These are phyloP conservation scores for Eleutherodactylus coqui DNA, from an alignment of 2,797 vertebrate species.

Conservation along the genomic window DNA sequence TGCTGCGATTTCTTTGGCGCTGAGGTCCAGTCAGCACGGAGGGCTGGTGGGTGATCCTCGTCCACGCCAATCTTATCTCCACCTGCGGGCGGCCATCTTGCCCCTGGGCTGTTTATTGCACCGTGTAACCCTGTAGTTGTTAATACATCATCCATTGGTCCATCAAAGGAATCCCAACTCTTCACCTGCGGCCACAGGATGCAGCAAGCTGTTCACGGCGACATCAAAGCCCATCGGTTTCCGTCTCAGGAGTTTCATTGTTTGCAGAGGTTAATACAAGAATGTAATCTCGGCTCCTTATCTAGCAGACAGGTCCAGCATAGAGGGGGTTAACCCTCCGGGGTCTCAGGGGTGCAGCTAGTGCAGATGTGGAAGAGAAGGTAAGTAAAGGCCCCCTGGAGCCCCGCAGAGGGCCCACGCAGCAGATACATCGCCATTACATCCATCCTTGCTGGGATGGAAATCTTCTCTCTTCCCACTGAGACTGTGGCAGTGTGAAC, in stretches of 20 bases:
- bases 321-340: neutral
- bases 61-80: neutral
- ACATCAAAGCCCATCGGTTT: constrained; percentile 74
- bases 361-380: too few species aligned
- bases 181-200: constrained; percentile 75
- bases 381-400: too few species aligned
- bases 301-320: too few species aligned
- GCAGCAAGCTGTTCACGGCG: constrained; percentile 73
- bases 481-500: too few species aligned
- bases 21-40: neutral
- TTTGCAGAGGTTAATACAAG: constrained; percentile 26
- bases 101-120: neutral
- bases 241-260: constrained; percentile 53
- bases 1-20: neutral
- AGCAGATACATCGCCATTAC: too few species aligned
- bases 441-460: too few species aligned
- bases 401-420: too few species aligned
- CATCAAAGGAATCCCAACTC: constrained; percentile 66
- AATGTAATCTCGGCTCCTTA: neutral
- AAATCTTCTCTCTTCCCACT: too few species aligned
- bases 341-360: too few species aligned
- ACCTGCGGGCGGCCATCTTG: neutral
- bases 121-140: constrained; percentile 59
- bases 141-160: constrained; percentile 79
- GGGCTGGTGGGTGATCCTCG: neutral